A percentile compares a stretch with the other conserved stretches of the same genome.
phyloP scores from a whole-genome alignment of 2,797 vertebrate species.

The Columba guinea region DNA sequence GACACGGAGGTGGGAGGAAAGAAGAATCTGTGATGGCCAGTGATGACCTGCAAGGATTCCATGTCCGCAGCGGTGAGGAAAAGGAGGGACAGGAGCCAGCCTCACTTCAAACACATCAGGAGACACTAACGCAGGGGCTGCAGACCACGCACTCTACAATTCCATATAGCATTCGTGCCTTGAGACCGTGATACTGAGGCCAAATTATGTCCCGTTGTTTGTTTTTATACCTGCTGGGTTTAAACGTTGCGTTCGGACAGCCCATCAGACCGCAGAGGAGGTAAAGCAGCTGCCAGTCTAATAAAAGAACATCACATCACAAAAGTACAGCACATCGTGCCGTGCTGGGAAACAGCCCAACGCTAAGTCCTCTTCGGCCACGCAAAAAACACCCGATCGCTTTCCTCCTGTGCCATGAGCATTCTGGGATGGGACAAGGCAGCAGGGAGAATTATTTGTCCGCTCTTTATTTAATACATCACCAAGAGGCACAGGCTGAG shows the following conservation, averaged over 20 bases:
- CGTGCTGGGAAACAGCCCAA: not conserved
- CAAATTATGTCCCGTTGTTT: not conserved
- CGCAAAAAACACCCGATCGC: not conserved
- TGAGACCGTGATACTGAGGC: not conserved
- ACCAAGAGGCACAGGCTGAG: not conserved
- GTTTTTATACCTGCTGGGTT: not conserved
- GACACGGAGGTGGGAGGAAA: not conserved
- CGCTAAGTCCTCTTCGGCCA: not conserved
- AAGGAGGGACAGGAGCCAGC: not conserved
- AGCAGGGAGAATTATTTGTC: not conserved
- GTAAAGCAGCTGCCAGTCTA: not conserved
- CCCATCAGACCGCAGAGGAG: not conserved
- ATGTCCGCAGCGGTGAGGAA: fast-evolving
- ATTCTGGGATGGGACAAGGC: not conserved
- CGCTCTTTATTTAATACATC: constrained; percentile 19
- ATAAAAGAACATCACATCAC: constrained; percentile 9
- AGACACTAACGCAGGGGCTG: not conserved
- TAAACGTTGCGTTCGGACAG: not conserved
- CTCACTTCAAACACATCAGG: fast-evolving
- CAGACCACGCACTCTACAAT: not conserved
- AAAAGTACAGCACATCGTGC: not conserved
- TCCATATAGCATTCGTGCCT: not conserved
- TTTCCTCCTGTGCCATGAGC: not conserved
- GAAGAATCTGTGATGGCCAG: not conserved
- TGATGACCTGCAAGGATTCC: not conserved